A percentile compares a stretch with the other conserved stretches of the same genome.
Evolutionary conservation across 2,888 invertebrate genomes (phyloP).

Genomic region (Cybosia mesomella): DNA sequence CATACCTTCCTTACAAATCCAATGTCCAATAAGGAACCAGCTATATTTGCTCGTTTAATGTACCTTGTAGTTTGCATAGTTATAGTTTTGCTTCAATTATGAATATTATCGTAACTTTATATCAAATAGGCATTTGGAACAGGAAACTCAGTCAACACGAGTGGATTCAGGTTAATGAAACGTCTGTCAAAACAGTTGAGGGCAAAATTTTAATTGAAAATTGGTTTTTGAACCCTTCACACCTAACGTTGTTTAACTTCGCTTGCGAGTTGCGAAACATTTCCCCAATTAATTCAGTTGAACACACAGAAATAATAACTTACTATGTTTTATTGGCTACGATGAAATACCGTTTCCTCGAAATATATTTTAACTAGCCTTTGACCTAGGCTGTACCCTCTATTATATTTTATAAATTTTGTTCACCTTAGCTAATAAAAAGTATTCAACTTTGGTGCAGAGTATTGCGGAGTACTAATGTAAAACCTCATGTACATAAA

Average conservation of each 20-base stretch:
- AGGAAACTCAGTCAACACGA: conserved; percentile 51
- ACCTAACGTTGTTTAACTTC: conserved; percentile 61
- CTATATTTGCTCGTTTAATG: background rate
- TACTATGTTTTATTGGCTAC: conserved; percentile 19
- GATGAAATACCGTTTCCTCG: background rate
- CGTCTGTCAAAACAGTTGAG: conserved; percentile 78
- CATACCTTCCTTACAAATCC: background rate
- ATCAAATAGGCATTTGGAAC: conserved; percentile 29
- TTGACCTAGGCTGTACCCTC: background rate
- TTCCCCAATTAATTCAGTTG: conserved; percentile 39
- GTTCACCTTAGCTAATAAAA: background rate
- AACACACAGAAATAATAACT: conserved; percentile 26
- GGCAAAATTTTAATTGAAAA: conserved; percentile 79
- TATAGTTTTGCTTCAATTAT: conserved; percentile 2
- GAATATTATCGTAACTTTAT: conserved; percentile 31
- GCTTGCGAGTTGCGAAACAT: conserved; percentile 28
- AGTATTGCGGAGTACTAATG: no score
- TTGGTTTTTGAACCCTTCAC: conserved; percentile 72
- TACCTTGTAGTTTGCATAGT: background rate
- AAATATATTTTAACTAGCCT: background rate
- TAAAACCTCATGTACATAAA: no score
- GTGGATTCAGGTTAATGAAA: conserved; percentile 83
- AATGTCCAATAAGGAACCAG: background rate
- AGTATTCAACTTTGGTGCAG: background rate
- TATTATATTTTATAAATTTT: background rate